Evolutionary conservation across 2,113 vertebrate species (phyloP), one percentile per base, ranked within the genome.

Genomic region (Eonycteris spelaea): DNA sequence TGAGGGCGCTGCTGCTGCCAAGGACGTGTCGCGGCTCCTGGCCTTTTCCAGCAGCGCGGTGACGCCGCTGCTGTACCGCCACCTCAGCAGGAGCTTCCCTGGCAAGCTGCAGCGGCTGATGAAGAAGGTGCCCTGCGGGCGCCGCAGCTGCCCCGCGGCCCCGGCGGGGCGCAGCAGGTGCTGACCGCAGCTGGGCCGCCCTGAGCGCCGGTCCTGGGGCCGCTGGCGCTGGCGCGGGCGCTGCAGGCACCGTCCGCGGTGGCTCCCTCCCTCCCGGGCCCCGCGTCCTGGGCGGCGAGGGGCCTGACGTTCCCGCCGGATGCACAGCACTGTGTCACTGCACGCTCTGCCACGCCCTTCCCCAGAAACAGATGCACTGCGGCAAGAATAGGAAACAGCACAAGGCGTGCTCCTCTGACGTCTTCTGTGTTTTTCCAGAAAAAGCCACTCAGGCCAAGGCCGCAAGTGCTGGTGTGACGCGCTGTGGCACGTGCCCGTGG

Each of bases 11-110:
- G 93, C 98, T 99, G 74, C 99, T 99, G 97, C 99, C 16, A 98
- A 98, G 57, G 98, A 99, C 48, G 59, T 99, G 86, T 99, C 99
- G 0, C 98, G 99, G 89, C 98, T 99, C 98, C 94, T 99, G 97
- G 99, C 99, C 11, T 99, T 99, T 95, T 99, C 99, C 1, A 99
- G 99, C 98, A 99, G 99, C 94, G 99, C 99, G 2, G 99, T 99
- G 6, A 99, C 99, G 97, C 99, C 99, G 0, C 98, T 99, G 83
- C 99, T 99, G 90, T 99, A 99, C 97, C 98, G 99, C 90, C 99
- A 99, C 48, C 99, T 99, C 96, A 99, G 99, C 99, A 99, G 99
- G 97, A 99, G 99, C 98, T 99, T 99, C 43, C 99, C 99, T 24
- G 97, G 98, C 97, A 99, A 99, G 98, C 93, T 97, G 13, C 82